phyloP scores from a whole-genome alignment of 2,888 invertebrate species.

The Malachius bipustulatus region DNA sequence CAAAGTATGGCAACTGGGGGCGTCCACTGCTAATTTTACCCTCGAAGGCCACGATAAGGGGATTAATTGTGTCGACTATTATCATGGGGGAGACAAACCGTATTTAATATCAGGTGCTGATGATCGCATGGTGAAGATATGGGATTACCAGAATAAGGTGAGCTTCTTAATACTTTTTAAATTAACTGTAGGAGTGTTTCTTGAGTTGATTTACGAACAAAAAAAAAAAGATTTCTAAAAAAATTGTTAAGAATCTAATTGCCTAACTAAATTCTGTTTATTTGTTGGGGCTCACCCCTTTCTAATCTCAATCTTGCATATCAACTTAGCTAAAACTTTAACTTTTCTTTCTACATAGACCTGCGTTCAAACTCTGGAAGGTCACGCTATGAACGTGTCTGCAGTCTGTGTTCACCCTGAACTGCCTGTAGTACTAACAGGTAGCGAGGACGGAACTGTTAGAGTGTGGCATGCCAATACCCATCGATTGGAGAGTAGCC shows the following conservation, averaged over 20 bases:
- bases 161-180: too few species aligned
- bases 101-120: conserved; percentile 98
- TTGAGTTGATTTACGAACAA: too few species aligned
- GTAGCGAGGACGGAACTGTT: conserved; percentile 96
- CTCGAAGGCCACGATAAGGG: conserved; percentile 97
- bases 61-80: conserved; percentile 98
- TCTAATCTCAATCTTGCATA: too few species aligned
- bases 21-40: conserved; percentile 94
- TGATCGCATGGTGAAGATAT: conserved; percentile 94
- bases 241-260: too few species aligned
- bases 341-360: too few species aligned
- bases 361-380: conserved; percentile 95
- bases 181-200: too few species aligned
- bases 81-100: conserved; percentile 97
- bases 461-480: conserved; percentile 99
- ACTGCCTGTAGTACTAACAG: conserved; percentile 89
- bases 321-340: too few species aligned
- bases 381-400: conserved; percentile 93
- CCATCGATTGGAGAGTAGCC: conserved; percentile 87
- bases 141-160: conserved; percentile 99
- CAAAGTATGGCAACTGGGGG: conserved; percentile 97
- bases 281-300: too few species aligned
- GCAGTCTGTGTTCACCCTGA: conserved; percentile 98
- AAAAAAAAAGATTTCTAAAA: too few species aligned
- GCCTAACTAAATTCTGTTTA: too few species aligned